Conservation (phyloP, 2,797 vertebrate genomes). For the Phoeniculus purpureus region DNA sequence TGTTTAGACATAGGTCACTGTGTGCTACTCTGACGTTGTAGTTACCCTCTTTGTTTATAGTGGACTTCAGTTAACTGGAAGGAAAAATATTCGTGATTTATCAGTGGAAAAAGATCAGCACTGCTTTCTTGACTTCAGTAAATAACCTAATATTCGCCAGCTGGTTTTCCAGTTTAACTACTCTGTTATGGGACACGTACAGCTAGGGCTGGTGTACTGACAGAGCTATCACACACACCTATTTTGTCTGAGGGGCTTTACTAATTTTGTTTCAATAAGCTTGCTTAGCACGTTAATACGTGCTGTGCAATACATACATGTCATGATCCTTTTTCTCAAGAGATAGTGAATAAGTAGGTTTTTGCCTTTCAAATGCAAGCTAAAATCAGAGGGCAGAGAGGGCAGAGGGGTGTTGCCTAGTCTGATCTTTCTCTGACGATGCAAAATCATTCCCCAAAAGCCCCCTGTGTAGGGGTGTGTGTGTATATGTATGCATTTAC, state of each 20-base stretch:
- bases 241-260: neutral
- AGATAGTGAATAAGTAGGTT: neutral
- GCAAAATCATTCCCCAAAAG: neutral
- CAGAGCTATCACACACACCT: neutral
- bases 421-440: neutral
- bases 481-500: neutral
- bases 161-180: neutral
- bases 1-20: neutral
- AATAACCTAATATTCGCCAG: neutral
- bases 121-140: neutral
- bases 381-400: neutral
- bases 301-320: neutral
- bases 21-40: rapidly evolving
- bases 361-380: neutral
- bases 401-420: neutral
- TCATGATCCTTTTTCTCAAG: neutral
- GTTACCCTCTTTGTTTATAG: neutral
- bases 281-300: neutral
- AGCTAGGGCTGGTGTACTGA: neutral
- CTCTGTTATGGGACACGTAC: neutral
- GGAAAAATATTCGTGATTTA: neutral
- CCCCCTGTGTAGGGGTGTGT: rapidly evolving
- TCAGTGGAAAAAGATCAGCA: neutral
- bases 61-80: neutral
- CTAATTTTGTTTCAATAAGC: neutral